phyloP scores from a whole-genome alignment of 2,113 vertebrate species.

The Istiophorus platypterus region DNA sequence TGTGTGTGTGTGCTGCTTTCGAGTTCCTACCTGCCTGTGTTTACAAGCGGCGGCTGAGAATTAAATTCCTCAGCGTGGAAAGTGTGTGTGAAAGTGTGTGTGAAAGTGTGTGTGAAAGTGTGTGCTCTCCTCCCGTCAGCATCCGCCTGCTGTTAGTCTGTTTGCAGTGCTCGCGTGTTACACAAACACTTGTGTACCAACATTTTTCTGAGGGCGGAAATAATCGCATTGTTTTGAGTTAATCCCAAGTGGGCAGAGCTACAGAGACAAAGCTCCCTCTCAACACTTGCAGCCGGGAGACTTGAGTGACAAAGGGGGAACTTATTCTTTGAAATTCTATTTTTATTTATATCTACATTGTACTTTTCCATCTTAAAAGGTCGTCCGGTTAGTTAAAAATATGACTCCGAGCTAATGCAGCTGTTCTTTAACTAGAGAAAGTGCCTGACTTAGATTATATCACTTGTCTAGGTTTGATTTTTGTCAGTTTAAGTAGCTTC shows the following conservation, averaged over 20 bases:
- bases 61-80: constrained; percentile 19
- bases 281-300: not conserved
- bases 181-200: constrained; percentile 47
- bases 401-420: not conserved
- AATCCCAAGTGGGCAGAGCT: constrained; percentile 51
- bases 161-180: constrained; percentile 33
- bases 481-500: too few species aligned
- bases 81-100: constrained; percentile 1
- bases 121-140: constrained; percentile 28
- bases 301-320: constrained; percentile 8
- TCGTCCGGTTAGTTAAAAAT: not conserved
- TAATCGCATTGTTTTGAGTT: constrained; percentile 61
- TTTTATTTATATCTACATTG: not conserved
- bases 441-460: not conserved
- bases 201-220: constrained; percentile 41
- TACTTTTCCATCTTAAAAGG: constrained; percentile 7
- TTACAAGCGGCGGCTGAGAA: constrained; percentile 3
- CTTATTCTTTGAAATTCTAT: not conserved
- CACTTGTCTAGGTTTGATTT: too few species aligned
- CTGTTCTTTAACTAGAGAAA: not conserved
- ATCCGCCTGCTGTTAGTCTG: not conserved
- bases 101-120: constrained; percentile 13
- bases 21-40: constrained; percentile 6
- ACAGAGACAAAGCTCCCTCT: constrained; percentile 44
- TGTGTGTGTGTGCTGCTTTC: accelerated